Evolutionary conservation across 1,140 invertebrate species (phyloP).

Genomic region (Plodia interpunctella): DNA sequence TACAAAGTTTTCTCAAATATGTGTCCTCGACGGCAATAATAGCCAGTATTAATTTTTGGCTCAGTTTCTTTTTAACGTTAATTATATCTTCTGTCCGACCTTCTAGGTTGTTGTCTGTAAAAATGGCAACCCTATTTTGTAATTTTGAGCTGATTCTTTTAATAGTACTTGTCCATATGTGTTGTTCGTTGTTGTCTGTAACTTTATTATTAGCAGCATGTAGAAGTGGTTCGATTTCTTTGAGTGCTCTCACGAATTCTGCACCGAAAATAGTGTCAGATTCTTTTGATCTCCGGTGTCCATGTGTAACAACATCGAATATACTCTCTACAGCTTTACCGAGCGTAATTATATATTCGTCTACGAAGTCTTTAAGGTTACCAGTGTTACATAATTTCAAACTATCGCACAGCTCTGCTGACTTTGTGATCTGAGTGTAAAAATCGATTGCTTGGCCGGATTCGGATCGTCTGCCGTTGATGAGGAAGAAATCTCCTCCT

Average conservation of each 20-base stretch:
- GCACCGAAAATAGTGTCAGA: slow-evolving; percentile 27
- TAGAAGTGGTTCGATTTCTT: slow-evolving; percentile 33
- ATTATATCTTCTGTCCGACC: slow-evolving; percentile 13
- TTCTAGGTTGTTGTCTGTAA: slow-evolving; percentile 22
- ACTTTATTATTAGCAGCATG: slow-evolving; percentile 30
- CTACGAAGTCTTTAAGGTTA: slow-evolving; percentile 30
- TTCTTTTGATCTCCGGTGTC: background rate
- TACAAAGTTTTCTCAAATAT: slow-evolving; percentile 43
- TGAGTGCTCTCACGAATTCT: slow-evolving; percentile 34
- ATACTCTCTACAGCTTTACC: slow-evolving; percentile 33
- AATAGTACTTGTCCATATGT: slow-evolving; percentile 43
- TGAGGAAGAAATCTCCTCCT: background rate
- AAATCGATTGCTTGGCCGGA: slow-evolving; percentile 22
- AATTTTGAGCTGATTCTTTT: slow-evolving; percentile 51
- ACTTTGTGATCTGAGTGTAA: slow-evolving; percentile 29
- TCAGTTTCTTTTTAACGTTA: slow-evolving; percentile 27
- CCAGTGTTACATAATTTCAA: slow-evolving; percentile 31
- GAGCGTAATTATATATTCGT: slow-evolving; percentile 40
- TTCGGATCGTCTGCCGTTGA: slow-evolving; percentile 28
- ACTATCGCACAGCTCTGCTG: slow-evolving; percentile 36
- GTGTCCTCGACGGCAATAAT: slow-evolving; percentile 42
- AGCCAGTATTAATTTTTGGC: slow-evolving; percentile 40
- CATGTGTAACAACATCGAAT: slow-evolving; percentile 23
- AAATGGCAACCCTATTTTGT: slow-evolving; percentile 32
- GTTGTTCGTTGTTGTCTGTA: slow-evolving; percentile 23